Evolutionary conservation across 2,797 vertebrate species (phyloP), one percentile per base, ranked within the genome.

Genomic region (Periophthalmus magnuspinnatus): DNA sequence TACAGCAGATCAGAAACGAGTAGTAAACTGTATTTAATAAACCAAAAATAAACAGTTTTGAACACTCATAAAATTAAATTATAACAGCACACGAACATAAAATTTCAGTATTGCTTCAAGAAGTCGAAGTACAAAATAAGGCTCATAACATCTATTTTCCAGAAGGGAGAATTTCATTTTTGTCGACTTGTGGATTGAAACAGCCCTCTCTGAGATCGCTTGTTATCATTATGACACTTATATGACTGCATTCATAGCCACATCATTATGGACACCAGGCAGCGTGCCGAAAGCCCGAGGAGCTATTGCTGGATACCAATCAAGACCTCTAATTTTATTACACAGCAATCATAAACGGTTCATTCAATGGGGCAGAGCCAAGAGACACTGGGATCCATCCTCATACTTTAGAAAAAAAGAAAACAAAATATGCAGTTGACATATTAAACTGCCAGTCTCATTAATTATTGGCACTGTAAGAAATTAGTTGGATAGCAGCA

Each of bases 201-300:
- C 56, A 34, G 38, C 66, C 57, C 71, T 24, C 28, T 55, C 28
- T 28, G 24, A 69, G 55, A 67, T 48, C 34, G 55, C 45, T 74
- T 61, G 22, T 68, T 66, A 56, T 70, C 38, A 57, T 14, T 33
- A 59, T 9, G 11, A 48, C 65, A 38, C 45, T 60, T 69, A 80
- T 77, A 77, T 65, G 54, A 68, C 58, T 64, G 52, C 67, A 16
- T 74, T 81, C 38, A 76, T 7, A 76, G 73, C 70, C 77, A 72
- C 38, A 54, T 54, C 5, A 56, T 70, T 68, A 54, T 59, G 58
- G 57, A 66, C 65, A 72, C 45, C 63, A 65, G 68, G 78, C 68
- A 65, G 21, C 54, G 21, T 0, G 45, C 75, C 13, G 22, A 54
- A 38, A 54, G 55, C 66, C 65, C 62, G 52, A 69, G 65, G 54